These are phyloP conservation scores for Drosophila orena DNA, from an alignment of 1,140 invertebrate species.

Conservation along the genomic window DNA sequence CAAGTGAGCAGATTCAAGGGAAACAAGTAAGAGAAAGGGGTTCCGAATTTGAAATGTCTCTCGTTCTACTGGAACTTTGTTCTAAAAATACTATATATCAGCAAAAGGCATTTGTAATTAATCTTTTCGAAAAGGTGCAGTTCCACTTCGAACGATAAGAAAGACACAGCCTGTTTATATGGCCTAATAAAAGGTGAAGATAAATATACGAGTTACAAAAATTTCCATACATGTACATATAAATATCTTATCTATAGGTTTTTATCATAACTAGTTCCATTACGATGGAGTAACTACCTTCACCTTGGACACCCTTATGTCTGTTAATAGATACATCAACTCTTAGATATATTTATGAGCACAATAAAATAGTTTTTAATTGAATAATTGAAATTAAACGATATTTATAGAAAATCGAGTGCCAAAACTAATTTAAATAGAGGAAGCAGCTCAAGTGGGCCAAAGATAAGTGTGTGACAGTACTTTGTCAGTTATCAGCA, in stretches of 20 bases:
- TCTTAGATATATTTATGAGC: background rate
- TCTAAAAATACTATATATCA: background rate
- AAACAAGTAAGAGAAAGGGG: background rate
- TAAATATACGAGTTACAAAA: constrained; percentile 10
- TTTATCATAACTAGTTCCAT: constrained; percentile 7
- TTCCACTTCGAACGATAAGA: constrained; percentile 19
- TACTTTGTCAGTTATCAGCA: constrained; percentile 4
- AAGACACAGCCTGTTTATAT: constrained; percentile 13
- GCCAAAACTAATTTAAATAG: constrained; percentile 8
- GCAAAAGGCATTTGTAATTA: constrained; percentile 5
- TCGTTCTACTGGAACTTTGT: background rate
- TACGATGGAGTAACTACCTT: constrained; percentile 16
- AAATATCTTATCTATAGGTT: constrained; percentile 4
- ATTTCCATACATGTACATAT: constrained; percentile 21
- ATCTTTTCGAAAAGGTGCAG: constrained; percentile 17
- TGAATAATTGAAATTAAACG: constrained; percentile 9
- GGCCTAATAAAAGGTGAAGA: constrained; percentile 25
- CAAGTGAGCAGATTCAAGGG: constrained; percentile 21
- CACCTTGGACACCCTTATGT: constrained; percentile 13
- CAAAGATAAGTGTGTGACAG: constrained; percentile 16
- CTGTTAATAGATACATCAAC: constrained; percentile 8
- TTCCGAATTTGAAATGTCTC: background rate
- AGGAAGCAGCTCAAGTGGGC: constrained; percentile 12
- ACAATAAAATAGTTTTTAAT: constrained; percentile 19
- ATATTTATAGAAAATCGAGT: background rate